phyloP scores from a whole-genome alignment of 2,113 vertebrate species.

The Hepsetus odoe region DNA sequence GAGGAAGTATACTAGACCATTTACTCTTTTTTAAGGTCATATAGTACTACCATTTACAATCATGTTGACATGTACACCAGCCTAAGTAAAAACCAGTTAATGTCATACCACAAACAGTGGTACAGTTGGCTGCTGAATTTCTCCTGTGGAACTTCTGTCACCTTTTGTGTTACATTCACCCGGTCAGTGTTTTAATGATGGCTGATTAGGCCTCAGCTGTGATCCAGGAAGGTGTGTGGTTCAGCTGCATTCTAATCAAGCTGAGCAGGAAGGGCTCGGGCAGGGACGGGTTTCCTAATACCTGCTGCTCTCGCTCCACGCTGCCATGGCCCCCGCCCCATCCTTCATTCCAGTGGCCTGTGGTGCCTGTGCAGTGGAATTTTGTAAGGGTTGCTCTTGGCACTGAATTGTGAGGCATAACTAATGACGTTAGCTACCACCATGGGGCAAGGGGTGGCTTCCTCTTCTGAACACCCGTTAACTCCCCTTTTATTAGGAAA shows the following conservation, averaged over 20 bases:
- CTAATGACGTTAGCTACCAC: conserved; percentile 50
- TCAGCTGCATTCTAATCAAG: conserved; percentile 33
- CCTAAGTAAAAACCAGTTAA: background rate
- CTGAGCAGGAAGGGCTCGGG: conserved; percentile 43
- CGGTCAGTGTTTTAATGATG: background rate
- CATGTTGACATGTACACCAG: background rate
- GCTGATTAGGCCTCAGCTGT: conserved; percentile 20
- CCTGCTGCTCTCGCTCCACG: conserved; percentile 42
- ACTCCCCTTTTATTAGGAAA: conserved; percentile 54
- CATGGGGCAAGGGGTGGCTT: conserved; percentile 54
- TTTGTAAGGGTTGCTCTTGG: conserved; percentile 51
- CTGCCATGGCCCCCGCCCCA: background rate
- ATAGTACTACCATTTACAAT: background rate
- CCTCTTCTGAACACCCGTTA: conserved; percentile 35
- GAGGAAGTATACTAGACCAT: too few species aligned
- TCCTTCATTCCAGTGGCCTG: background rate
- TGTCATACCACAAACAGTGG: background rate
- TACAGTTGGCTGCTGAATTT: conserved; percentile 1
- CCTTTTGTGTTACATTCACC: conserved; percentile 7
- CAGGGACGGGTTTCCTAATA: conserved; percentile 57
- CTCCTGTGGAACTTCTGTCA: conserved; percentile 9
- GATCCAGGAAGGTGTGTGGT: conserved; percentile 48
- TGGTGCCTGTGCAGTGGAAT: conserved; percentile 37
- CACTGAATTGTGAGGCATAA: conserved; percentile 35
- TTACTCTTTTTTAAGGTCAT: too few species aligned